A percentile compares a stretch with the other conserved stretches of the same genome.
phyloP scores from a whole-genome alignment of 2,113 vertebrate genomes.

The Piprites chloris region DNA sequence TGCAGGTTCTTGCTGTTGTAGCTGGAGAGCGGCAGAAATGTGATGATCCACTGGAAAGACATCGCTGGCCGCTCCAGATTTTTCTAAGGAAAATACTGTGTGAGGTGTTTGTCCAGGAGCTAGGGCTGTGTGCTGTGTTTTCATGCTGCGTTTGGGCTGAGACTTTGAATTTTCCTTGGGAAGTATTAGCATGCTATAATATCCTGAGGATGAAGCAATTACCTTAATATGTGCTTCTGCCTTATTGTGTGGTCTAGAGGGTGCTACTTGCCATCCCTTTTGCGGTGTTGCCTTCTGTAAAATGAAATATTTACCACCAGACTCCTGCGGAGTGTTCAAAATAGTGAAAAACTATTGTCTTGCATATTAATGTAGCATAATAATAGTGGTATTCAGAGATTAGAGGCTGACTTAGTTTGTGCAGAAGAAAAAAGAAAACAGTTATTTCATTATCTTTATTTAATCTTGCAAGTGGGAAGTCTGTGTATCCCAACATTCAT shows the following conservation, averaged over 20 bases:
- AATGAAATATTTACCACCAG: constrained; percentile 1
- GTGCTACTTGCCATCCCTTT: neutral
- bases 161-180: neutral
- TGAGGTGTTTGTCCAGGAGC: neutral
- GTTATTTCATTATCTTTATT: neutral
- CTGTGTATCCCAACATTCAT: neutral
- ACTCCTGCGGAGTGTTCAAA: neutral
- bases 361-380: neutral
- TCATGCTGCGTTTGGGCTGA: neutral
- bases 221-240: neutral
- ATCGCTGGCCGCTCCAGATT: neutral
- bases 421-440: neutral
- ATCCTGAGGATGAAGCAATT: neutral
- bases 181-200: neutral
- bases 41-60: neutral
- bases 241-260: neutral
- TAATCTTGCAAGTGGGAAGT: neutral
- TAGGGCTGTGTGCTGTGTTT: neutral
- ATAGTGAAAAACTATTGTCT: neutral
- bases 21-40: neutral
- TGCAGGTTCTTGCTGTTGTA: neutral
- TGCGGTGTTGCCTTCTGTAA: neutral
- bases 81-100: neutral
- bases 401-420: neutral
- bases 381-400: neutral